Conservation (phyloP, 2,113 vertebrate genomes). For the Promerops cafer region DNA sequence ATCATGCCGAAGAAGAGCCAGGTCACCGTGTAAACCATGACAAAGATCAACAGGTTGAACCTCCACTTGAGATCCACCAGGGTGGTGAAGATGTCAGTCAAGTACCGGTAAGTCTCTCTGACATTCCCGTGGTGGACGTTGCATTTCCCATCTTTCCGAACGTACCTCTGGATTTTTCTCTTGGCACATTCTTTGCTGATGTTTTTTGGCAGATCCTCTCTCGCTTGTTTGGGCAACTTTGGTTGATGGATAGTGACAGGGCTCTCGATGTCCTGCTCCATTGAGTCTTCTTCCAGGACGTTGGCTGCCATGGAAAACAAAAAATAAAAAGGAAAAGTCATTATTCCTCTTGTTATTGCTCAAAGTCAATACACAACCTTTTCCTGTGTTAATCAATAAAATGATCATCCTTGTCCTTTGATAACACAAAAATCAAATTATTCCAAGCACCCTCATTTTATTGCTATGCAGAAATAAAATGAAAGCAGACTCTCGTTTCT, state of each 20-base stretch:
- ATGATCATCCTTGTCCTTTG: neutral
- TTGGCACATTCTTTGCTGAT: conserved; percentile 79
- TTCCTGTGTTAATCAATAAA: neutral
- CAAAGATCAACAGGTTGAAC: conserved; percentile 96
- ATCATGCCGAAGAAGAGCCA: conserved; percentile 98
- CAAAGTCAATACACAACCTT: neutral
- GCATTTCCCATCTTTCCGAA: conserved; percentile 96
- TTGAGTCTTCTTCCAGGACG: conserved; percentile 82
- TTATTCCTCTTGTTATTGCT: conserved; percentile 11
- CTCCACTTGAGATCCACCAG: conserved; percentile 97
- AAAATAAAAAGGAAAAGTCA: conserved; percentile 23
- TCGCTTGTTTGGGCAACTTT: conserved; percentile 89
- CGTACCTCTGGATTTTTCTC: conserved; percentile 91
- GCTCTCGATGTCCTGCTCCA: conserved; percentile 99
- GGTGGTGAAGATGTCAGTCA: conserved; percentile 98
- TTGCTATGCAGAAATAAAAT: neutral
- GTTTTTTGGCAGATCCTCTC: conserved; percentile 85
- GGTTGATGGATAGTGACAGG: conserved; percentile 83
- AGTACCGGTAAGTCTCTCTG: conserved; percentile 92
- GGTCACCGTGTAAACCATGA: conserved; percentile 96
- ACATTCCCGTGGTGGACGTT: conserved; percentile 98
- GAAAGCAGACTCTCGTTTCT: neutral
- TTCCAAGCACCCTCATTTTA: neutral
- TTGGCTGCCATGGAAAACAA: conserved; percentile 75
- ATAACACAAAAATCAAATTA: neutral